Percentiles rank a stretch among this genome's conserved stretches.
These are phyloP conservation scores for Amphipyra tragopoginis DNA, from an alignment of 2,888 invertebrate species.

Conservation along the genomic window DNA sequence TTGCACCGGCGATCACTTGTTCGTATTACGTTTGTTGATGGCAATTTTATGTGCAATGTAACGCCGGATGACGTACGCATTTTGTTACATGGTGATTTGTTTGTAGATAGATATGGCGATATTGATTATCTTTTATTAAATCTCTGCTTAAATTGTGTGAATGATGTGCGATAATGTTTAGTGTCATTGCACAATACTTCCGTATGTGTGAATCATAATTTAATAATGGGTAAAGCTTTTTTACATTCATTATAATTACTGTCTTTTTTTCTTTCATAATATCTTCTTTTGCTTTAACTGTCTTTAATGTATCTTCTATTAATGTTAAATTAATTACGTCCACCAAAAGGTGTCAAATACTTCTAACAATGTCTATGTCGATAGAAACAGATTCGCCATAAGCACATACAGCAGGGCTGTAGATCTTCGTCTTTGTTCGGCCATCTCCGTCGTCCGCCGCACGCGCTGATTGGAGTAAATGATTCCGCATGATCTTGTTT, in stretches of 20 bases:
- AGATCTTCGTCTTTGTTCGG: constrained; percentile 73
- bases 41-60: constrained; percentile 72
- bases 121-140: constrained; percentile 38
- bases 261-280: background rate
- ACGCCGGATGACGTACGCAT: constrained; percentile 57
- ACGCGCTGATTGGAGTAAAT: constrained; percentile 84
- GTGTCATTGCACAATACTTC: constrained; percentile 11
- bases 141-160: constrained; percentile 42
- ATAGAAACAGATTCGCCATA: constrained; percentile 44
- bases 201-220: background rate
- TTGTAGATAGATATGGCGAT: constrained; percentile 35
- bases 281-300: no score
- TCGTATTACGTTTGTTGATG: constrained; percentile 74
- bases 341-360: background rate
- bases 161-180: constrained; percentile 14
- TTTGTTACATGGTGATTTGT: constrained; percentile 57
- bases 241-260: background rate
- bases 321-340: no score
- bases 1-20: constrained; percentile 73
- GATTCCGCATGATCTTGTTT: constrained; percentile 86
- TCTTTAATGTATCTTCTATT: no score
- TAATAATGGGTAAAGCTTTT: no score
- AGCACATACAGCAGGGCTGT: constrained; percentile 47
- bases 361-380: constrained; percentile 41
- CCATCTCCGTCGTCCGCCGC: constrained; percentile 65